Evolutionary conservation across 1,140 invertebrate species (phyloP), one percentile per base, ranked within the genome.

Genomic region (Steinernema khuongi): DNA sequence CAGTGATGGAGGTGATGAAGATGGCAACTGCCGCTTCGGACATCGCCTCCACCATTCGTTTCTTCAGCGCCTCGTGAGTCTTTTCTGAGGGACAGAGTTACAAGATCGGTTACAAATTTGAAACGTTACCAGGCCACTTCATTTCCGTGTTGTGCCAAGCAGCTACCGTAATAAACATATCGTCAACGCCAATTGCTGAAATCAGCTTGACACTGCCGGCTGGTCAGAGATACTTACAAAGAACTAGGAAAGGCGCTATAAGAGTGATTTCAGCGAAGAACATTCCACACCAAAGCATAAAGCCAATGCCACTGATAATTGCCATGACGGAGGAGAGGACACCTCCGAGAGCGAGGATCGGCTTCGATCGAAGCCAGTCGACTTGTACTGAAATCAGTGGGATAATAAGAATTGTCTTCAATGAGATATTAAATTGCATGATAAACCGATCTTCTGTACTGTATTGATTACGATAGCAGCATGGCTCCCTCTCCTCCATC

Each of bases 241-340:
- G 91, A 90, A 96, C 94, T 29, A 97, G 89, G 82, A 96, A 96
- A 1, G 94, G 94, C 1, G 94, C 94, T 0, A 94, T 93, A 41
- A 96, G 88, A 86, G 94, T 96, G 73, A 97, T 93, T 31, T 93
- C 93, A 79, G 96, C 96, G 86, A 96, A 96, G 75, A 93, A 92
- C 43, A 95, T 90, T 1, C 93, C 93, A 71, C 92, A 89, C 86
- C 96, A 94, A 85, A 94, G 91, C 75, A 93, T 91, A 33, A 94
- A 87, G 32, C 95, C 94, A 80, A 97, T 96, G 0, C 93, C 93
- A 2, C 92, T 91, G 0, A 91, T 85, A 0, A 94, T 95, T 4
- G 93, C 94, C 90, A 96, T 91, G 0, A 90, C 91, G 0, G 94
- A 93, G 0, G 93, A 94, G 1, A 96, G 82, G 79, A 96, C 95